Percentiles rank a stretch among this genome's conserved stretches.
Evolutionary conservation across 2,797 vertebrate genomes (phyloP).

Genomic region (Sebastolobus altivelis): DNA sequence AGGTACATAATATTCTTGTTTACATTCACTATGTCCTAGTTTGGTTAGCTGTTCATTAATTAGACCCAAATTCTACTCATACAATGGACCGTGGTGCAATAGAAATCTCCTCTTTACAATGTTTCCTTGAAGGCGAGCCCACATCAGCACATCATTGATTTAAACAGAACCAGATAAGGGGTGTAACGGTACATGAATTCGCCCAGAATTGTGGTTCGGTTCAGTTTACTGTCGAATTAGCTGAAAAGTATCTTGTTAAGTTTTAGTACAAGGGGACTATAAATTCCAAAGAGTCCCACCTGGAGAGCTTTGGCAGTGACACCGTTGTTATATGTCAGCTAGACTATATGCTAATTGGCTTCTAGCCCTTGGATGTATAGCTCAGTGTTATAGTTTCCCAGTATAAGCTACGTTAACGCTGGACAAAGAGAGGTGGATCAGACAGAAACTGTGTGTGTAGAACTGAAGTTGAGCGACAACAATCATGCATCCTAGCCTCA

Average conservation of each 20-base stretch:
- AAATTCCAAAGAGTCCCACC: not conserved
- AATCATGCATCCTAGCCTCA: not conserved
- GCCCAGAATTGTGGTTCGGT: not conserved
- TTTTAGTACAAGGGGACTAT: not conserved
- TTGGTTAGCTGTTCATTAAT: conserved; percentile 41
- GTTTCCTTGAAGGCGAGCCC: conserved; percentile 59
- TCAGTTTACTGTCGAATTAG: not conserved
- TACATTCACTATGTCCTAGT: conserved; percentile 45
- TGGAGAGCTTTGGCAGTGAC: not conserved
- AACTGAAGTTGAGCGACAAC: not conserved
- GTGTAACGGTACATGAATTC: conserved; percentile 51
- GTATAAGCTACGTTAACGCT: not conserved
- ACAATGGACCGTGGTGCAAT: not conserved
- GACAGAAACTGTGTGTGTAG: not conserved
- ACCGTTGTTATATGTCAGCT: not conserved
- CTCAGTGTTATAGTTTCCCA: not conserved
- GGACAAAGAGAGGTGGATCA: not conserved
- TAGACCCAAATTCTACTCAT: conserved; percentile 22
- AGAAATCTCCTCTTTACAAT: conserved; percentile 35
- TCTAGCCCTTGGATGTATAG: not conserved
- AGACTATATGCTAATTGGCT: not conserved
- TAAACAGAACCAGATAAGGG: conserved; percentile 54
- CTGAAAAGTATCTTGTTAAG: not conserved
- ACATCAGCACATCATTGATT: conserved; percentile 61
- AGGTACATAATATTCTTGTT: conserved; percentile 54